Evolutionary conservation across 1,140 invertebrate genomes (phyloP), one percentile per base, ranked within the genome.

Genomic region (Geopemphigus sp.): DNA sequence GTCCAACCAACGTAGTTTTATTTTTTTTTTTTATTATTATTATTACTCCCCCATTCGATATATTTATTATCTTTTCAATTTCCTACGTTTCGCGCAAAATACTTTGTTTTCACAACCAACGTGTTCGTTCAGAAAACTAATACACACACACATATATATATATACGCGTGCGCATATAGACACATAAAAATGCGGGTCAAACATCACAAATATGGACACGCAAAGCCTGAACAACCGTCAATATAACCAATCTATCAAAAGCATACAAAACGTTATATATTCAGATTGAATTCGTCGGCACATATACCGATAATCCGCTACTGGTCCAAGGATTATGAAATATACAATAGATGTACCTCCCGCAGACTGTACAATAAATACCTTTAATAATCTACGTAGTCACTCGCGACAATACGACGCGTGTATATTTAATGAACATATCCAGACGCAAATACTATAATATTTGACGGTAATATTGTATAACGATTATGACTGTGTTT

Each of bases 51-150:
- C 6, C 8, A 19, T 10, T 59, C 22, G 1, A 57, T 59, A 59
- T 57, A 57, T 76, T 76, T 76, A 57, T 59, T 76, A 76, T 76
- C 54, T 59, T 76, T 76, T 59, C 54, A 59, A 76, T 76, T 74
- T 59, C 72, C 72, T 76, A 73, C 24, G 50, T 73, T 32, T 11
- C 53, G 54, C 12, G 39, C 11, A 17, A 54, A 54, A 72, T 54
- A 26, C 50, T 68, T 68, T 68, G 45, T 68, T 50, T 68, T 66
- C 32, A 66, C 14, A 66, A 66, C 59, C 29, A 24, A 59, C 56
- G 26, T 29, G 14, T 61, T 29, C 22, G 57, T 17, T 63, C 19
- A 26, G 26, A 63, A 63, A 63, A 68, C 17, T 4, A 72, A 70
- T 29, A 72, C 3, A 3, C 19, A 53, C 14, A 54, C 12, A n/a